Base-by-base conservation (phyloP, 2,113 vertebrate genomes). In the Notothenia coriiceps region DNA sequence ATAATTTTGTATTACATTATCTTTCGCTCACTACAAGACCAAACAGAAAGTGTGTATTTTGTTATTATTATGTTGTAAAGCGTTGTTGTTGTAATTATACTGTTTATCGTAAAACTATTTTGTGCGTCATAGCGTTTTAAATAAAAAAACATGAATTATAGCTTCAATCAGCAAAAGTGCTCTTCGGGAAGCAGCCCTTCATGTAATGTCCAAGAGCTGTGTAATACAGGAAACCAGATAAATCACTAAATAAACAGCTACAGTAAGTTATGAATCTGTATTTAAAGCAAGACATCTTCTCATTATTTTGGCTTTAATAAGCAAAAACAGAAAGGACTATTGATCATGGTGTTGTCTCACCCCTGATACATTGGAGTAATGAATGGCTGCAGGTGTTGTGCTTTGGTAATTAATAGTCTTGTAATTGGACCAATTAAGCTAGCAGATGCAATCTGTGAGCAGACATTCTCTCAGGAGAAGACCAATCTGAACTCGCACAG, bases 381-480 rank as follows among this genome's bases (percentile, higher is more conserved):
- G 89, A 90, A 92, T 91, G 88, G 81, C 89, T 92, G 88, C 92
- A 94, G 92, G 90, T 94, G 92, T 89, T 94, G 70, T 62, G 50
- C 84, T 91, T 93, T 87, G 87, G 83, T 91, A 87, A 94, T 94
- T 88, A 94, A 94, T 92, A 84, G 80, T 79, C 67, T 77, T 75
- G 63, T 94, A 94, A 94, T 94, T 94, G 89, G 85, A 90, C 85
- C 88, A 94, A 95, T 93, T 77, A 93, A 82, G 79, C 84, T 89
- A 70, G 72, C 55, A 17, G 83, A 88, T 91, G 86, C 93, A 89
- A 87, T 88, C 89, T 86, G 69, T 67, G 59, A 88, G 67, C 62
- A 81, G 90, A 77, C 83, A 55, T 89, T 82, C 88, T 91, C 82
- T 47, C 61, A 83, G 83, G 88, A 86, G 79, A 72, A 82, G 67